Conservation (phyloP, 1,140 invertebrate species). For the Dryas iulia region DNA sequence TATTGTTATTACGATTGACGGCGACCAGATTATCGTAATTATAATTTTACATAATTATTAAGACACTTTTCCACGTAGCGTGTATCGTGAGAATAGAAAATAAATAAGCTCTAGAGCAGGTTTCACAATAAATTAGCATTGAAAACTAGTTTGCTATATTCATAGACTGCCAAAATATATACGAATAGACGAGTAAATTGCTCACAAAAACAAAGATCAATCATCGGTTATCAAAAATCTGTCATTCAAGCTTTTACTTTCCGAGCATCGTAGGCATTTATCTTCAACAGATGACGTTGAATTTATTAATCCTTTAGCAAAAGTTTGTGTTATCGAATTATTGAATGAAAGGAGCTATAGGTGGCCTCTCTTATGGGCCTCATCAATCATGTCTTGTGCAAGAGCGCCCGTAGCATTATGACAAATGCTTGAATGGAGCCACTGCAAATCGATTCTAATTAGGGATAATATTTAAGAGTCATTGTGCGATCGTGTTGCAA, state of each 20-base stretch:
- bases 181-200: slow-evolving; percentile 29
- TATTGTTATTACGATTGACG: slow-evolving; percentile 61
- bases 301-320: slow-evolving; percentile 54
- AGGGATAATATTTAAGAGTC: slow-evolving; percentile 70
- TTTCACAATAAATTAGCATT: not conserved
- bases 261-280: slow-evolving; percentile 34
- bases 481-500: slow-evolving; percentile 40
- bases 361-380: slow-evolving; percentile 33
- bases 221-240: slow-evolving; percentile 40
- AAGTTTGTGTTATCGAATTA: slow-evolving; percentile 49
- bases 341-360: slow-evolving; percentile 50
- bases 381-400: slow-evolving; percentile 74
- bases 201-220: slow-evolving; percentile 40
- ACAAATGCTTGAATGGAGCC: slow-evolving; percentile 59
- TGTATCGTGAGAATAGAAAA: not conserved
- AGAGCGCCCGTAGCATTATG: slow-evolving; percentile 54
- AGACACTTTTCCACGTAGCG: not conserved
- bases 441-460: slow-evolving; percentile 73
- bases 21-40: slow-evolving; percentile 52
- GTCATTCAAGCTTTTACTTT: slow-evolving; percentile 42
- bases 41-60: slow-evolving; percentile 27
- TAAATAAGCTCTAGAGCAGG: not conserved
- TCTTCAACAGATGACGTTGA: slow-evolving; percentile 42
- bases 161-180: slow-evolving; percentile 1
- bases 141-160: not conserved